phyloP scores from a whole-genome alignment of 2,797 vertebrate genomes.

The Morelia viridis region DNA sequence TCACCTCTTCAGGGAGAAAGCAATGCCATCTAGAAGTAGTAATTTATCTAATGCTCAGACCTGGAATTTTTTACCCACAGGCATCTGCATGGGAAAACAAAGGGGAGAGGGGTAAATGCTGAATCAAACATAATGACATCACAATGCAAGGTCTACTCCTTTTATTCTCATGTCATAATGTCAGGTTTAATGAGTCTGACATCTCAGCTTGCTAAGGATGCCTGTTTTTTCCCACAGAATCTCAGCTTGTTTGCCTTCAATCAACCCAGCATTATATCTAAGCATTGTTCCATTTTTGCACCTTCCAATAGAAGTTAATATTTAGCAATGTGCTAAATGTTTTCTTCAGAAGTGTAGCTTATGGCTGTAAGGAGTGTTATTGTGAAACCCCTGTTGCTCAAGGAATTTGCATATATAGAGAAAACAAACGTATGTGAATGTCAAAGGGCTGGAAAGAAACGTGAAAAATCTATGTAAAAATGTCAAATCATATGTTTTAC shows the following conservation, averaged over 20 bases:
- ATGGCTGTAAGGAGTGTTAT: not conserved
- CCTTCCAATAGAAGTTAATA: not conserved
- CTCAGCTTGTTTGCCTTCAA: not conserved
- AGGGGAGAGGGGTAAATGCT: not conserved
- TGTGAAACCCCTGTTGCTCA: not conserved
- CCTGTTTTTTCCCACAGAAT: not conserved
- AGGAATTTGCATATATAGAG: not conserved
- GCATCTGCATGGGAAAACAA: not conserved
- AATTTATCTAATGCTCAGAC: not conserved
- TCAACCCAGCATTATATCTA: not conserved
- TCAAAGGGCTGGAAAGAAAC: not conserved
- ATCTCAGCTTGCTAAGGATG: not conserved
- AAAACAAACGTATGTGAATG: not conserved
- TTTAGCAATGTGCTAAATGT: not conserved
- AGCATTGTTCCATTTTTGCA: not conserved
- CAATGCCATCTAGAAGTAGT: not conserved
- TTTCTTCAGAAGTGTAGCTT: not conserved
- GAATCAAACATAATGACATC: not conserved
- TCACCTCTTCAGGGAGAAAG: not conserved
- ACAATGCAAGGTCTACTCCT: not conserved
- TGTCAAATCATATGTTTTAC: not conserved
- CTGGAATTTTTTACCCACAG: not conserved
- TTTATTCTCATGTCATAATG: not conserved
- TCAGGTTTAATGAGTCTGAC: not conserved
- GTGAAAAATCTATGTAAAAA: not conserved